phyloP scores from a whole-genome alignment of 2,113 vertebrate genomes.

The Lates calcarifer region DNA sequence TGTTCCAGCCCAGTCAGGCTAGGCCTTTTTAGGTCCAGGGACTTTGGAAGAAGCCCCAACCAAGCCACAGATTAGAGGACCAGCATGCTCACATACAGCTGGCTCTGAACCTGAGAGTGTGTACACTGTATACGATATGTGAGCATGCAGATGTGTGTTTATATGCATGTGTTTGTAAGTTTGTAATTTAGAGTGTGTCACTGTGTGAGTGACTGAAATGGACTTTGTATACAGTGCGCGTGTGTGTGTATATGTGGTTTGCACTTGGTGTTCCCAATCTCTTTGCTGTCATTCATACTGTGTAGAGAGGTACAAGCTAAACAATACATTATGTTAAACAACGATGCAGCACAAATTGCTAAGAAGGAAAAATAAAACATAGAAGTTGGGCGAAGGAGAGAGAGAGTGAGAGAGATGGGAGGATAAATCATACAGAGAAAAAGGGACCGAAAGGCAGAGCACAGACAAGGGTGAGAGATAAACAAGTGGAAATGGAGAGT shows the following conservation, averaged over 20 bases:
- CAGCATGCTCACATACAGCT: constrained; percentile 62
- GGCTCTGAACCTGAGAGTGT: constrained; percentile 45
- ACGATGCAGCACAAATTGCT: background rate
- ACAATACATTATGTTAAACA: constrained; percentile 21
- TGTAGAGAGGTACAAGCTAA: constrained; percentile 9
- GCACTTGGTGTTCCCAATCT: constrained; percentile 1
- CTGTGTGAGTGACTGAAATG: constrained; percentile 1
- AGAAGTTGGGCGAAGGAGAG: background rate
- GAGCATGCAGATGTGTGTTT: constrained; percentile 53
- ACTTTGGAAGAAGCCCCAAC: constrained; percentile 73
- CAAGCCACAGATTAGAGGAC: constrained; percentile 82
- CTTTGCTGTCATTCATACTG: constrained; percentile 6
- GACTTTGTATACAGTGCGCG: constrained; percentile 13
- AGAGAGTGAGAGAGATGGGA: constrained; percentile 20
- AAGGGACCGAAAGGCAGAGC: background rate
- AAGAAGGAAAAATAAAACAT: background rate
- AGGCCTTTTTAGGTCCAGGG: constrained; percentile 72
- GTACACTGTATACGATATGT: constrained; percentile 39
- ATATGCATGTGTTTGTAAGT: constrained; percentile 41
- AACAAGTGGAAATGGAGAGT: constrained; percentile 33
- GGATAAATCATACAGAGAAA: constrained; percentile 21
- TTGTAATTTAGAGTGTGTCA: constrained; percentile 49
- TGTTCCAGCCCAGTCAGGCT: constrained; percentile 75
- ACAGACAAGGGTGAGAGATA: background rate
- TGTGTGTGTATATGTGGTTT: constrained; percentile 21